Evolutionary conservation across 2,113 vertebrate species (phyloP), one percentile per base, ranked within the genome.

Genomic region (Circaetus cinerascens): DNA sequence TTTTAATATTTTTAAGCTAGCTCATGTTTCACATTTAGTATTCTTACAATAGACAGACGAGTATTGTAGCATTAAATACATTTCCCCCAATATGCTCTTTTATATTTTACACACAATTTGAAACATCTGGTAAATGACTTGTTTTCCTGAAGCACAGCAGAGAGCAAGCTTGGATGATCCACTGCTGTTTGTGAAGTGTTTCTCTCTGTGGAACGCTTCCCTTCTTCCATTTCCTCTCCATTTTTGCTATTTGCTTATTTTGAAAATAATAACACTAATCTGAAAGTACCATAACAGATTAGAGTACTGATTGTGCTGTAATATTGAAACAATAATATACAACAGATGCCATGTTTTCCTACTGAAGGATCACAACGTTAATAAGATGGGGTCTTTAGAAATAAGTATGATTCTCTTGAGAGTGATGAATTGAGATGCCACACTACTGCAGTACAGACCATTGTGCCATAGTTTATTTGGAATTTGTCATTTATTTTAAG

Each of bases 221-320:
- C 59, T 86, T 80, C 85, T 71, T 92, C 83, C 53, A 86, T 88
- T 90, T 87, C 63, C 91, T 92, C 68, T 80, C 53, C 29, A 38
- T 59, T 84, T 95, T 92, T 74, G 62, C 62, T 60, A 23, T 95
- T 96, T 94, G 76, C 74, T 97, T 96, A 96, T 92, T 88, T 66
- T 97, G 94, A 97, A 98, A 95, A 97, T 92, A 95, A 82, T 27
- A 77, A 86, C 78, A 84, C 23, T 87, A 89, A 76, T 97, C 72
- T 87, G 80, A 93, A 95, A 59, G n/a, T 62, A 72, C 63, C 76
- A 69, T 81, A 94, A 96, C 72, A 94, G 68, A 82, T 80, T 71
- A 79, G 63, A 77, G 50, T 93, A 77, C 74, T 95, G 86, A 57
- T 90, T 94, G 88, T 69, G 56, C 66, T 83, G 63, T 63, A 90